Base-by-base conservation (phyloP, 2,113 vertebrate species). In the Colinus virginianus region DNA sequence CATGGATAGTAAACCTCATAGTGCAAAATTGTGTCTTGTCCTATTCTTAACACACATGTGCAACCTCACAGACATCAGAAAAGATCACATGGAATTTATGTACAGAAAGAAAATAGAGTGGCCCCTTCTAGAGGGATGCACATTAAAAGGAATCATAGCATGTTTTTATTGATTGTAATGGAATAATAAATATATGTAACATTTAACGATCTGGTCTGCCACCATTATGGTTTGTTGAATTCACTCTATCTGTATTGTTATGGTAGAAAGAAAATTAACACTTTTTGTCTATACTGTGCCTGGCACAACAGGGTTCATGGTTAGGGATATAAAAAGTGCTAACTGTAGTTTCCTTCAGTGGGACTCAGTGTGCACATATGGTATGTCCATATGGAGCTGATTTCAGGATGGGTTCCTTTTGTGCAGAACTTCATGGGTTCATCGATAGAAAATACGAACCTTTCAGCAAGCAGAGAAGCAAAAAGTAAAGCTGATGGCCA, bases 371-470 rank as follows among this genome's bases (percentile, higher is more conserved):
- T 40, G 81, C 89, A 59, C 91, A 87, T 92, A 92, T 87, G 84
- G 67, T 85, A 64, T 89, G 63, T 63, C 84, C 89, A 91, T 93
- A 93, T 91, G 91, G 87, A 94, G 56, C 38, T 77, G 51, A 85
- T 77, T 91, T 70, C 56, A 63, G 63, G 13, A 74, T 30, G 18
- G 36, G 32, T 66, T 88, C 69, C 80, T 95, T 69, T 90, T 82
- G 58, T 77, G 45, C 28, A 61, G 46, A 88, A 78, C 22, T 61
- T 71, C 70, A 64, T 17, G 19, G 12, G 64, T 72, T 92, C 59
- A 62, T 59, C 9, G 0, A 38, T 36, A 88, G 61, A 36, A 90
- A 90, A 72, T 51, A 77, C 28, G 7, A 90, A 90, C 26, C 3
- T 87, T 90, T 79, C 56, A 74, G 38, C 70, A 63, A 83, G 11